Conservation (phyloP, 2,113 vertebrate species). For the Phoxinus phoxinus region DNA sequence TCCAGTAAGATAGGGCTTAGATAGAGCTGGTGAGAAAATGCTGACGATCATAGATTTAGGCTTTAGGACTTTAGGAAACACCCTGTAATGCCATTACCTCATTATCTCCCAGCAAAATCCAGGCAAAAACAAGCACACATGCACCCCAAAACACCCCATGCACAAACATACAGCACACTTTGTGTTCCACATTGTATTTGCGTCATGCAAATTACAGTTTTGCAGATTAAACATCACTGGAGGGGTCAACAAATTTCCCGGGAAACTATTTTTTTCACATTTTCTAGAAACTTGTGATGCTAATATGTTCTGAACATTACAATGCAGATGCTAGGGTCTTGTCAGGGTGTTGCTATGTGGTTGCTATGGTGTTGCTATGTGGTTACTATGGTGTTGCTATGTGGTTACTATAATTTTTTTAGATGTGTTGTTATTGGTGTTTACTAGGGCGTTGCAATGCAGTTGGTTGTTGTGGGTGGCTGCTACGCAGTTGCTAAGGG, state of each 20-base stretch:
- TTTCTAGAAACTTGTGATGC: neutral
- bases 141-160: neutral
- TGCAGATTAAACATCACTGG: neutral
- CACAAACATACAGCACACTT: neutral
- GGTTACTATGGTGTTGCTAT: too few species aligned
- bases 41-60: conserved; percentile 53
- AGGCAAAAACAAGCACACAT: neutral
- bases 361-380: neutral
- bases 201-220: neutral
- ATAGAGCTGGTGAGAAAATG: conserved; percentile 63
- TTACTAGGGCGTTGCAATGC: too few species aligned
- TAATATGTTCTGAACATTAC: neutral
- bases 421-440: too few species aligned
- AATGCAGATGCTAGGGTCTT: neutral
- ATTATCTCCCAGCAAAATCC: conserved; percentile 22
- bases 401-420: neutral
- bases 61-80: conserved; percentile 33
- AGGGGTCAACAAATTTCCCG: too few species aligned
- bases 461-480: neutral
- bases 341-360: neutral
- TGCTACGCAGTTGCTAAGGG: neutral
- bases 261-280: neutral
- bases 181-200: neutral
- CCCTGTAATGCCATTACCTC: conserved; percentile 51
- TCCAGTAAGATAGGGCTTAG: conserved; percentile 55